These are phyloP conservation scores for Allacma fusca DNA, from an alignment of 2,888 invertebrate genomes.

Conservation along the genomic window DNA sequence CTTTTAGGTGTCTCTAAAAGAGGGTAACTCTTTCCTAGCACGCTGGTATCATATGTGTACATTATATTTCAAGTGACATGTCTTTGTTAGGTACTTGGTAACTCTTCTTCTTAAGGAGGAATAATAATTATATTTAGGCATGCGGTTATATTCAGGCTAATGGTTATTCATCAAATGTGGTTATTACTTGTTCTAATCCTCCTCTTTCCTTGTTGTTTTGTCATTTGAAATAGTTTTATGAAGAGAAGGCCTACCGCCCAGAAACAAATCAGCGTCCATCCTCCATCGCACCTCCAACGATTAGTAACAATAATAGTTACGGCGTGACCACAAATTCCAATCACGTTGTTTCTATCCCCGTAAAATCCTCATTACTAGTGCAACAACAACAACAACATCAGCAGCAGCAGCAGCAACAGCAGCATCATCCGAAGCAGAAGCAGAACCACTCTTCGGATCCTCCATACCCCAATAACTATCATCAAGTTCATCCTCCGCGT, in stretches of 20 bases:
- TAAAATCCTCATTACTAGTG: constrained; percentile 4
- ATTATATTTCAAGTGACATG: no score
- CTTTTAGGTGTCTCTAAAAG: no score
- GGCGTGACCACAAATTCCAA: not conserved
- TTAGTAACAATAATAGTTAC: not conserved
- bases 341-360: constrained; percentile 37
- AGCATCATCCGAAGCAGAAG: not conserved
- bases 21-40: no score
- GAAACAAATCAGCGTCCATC: constrained; percentile 77
- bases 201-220: not conserved
- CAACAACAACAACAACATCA: not conserved
- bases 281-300: not conserved
- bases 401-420: not conserved
- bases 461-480: constrained; percentile 17
- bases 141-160: not conserved
- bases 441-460: not conserved
- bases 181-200: not conserved
- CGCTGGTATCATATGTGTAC: no score
- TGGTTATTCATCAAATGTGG: not conserved
- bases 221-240: constrained; percentile 76
- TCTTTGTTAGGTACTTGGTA: no score
- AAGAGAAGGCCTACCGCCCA: constrained; percentile 89
- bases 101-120: no score
- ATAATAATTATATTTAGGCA: no score
- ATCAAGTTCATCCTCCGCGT: constrained; percentile 11